phyloP scores from a whole-genome alignment of 30 jellyfish, hydroid and myxozoan genomes.

The Aurelia aurita complex sp. Pacific region DNA sequence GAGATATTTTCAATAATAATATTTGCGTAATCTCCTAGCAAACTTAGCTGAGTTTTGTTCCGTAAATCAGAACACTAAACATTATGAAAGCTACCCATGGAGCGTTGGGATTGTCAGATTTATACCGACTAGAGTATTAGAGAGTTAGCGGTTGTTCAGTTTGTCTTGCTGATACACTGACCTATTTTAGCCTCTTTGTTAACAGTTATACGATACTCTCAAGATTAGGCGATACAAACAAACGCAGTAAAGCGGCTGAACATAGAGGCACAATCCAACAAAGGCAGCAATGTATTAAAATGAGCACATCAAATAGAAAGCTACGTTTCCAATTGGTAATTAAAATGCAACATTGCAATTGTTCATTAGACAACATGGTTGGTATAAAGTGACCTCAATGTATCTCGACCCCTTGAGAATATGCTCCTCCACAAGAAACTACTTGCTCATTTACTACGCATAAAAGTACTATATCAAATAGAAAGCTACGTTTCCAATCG shows the following conservation, averaged over 20 bases:
- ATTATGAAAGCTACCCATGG: slow-evolving; percentile 35
- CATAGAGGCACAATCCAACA: not conserved
- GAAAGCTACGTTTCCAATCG: slow-evolving; percentile 18
- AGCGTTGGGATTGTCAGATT: slow-evolving; percentile 16
- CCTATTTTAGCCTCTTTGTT: slow-evolving; percentile 44
- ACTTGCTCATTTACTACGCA: not conserved
- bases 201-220: slow-evolving; percentile 35
- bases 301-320: slow-evolving; percentile 25
- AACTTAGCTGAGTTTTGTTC: slow-evolving; percentile 55
- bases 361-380: too few relatives aligned
- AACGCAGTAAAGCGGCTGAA: slow-evolving; percentile 15
- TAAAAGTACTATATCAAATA: not conserved
- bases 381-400: too few relatives aligned
- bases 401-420: too few relatives aligned
- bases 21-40: slow-evolving; percentile 51
- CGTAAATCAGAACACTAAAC: slow-evolving; percentile 50
- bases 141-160: slow-evolving; percentile 48
- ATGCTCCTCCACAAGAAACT: too few relatives aligned
- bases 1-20: slow-evolving; percentile 60
- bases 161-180: slow-evolving; percentile 52
- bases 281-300: not conserved
- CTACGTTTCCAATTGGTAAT: slow-evolving; percentile 14
- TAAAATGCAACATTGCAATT: too few relatives aligned
- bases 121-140: slow-evolving; percentile 33
- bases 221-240: slow-evolving; percentile 15